Conservation (phyloP, 2,797 vertebrate species). For the Anabas testudineus region DNA sequence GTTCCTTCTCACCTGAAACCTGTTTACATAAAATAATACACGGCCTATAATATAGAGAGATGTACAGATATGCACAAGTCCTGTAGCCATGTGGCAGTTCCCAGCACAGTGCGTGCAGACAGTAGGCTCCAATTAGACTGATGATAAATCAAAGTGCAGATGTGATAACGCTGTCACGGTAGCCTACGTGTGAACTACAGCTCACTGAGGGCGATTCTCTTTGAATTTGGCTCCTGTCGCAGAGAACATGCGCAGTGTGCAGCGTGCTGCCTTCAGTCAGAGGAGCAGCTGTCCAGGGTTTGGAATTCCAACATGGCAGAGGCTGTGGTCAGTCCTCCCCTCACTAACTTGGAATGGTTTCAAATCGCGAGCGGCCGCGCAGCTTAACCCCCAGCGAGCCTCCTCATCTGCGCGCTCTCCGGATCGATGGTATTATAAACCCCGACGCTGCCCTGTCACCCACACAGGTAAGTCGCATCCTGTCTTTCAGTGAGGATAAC, state of each 20-base stretch:
- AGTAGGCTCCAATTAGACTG: conserved; percentile 7
- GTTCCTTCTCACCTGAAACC: not conserved
- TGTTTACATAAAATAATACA: not conserved
- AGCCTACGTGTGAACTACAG: conserved; percentile 32
- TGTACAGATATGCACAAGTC: not conserved
- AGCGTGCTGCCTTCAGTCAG: conserved; percentile 90
- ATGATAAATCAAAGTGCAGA: conserved; percentile 13
- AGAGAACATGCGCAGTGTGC: conserved; percentile 93
- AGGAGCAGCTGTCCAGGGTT: conserved; percentile 98
- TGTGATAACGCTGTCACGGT: conserved; percentile 11
- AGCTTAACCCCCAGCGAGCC: conserved; percentile 88
- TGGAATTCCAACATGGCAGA: conserved; percentile 99
- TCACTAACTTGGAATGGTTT: conserved; percentile 98
- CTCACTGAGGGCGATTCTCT: conserved; percentile 74
- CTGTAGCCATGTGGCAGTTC: not conserved
- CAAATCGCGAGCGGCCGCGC: conserved; percentile 90
- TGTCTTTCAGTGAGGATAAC: conserved; percentile 65
- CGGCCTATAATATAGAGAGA: not conserved
- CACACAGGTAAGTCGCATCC: conserved; percentile 91
- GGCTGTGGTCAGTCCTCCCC: conserved; percentile 95
- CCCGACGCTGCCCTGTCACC: conserved; percentile 85
- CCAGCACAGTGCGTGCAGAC: conserved; percentile 6
- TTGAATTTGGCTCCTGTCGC: conserved; percentile 94
- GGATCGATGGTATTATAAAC: conserved; percentile 92
- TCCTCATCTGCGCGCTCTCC: conserved; percentile 86